Evolutionary conservation across 2,113 vertebrate genomes (phyloP).

Genomic region (Cyanistes caeruleus): DNA sequence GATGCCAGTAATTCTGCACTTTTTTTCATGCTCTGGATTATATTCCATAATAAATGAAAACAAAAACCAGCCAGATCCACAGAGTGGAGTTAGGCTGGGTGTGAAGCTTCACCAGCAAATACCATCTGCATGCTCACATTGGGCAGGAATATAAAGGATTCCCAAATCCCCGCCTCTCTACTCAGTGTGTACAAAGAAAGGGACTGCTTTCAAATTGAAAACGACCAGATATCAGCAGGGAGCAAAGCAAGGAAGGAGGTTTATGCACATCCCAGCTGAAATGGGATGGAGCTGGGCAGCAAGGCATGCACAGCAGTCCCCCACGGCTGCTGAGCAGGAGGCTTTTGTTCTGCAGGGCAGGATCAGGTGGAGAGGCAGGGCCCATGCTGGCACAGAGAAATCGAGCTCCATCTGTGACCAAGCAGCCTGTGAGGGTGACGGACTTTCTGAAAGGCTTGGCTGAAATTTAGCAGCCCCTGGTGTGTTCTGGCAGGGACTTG

Average conservation of each 20-base stretch:
- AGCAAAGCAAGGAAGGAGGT: background rate
- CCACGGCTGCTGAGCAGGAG: background rate
- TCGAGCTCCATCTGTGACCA: background rate
- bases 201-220: background rate
- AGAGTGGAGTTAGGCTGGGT: background rate
- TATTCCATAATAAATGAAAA: background rate
- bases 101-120: background rate
- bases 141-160: background rate
- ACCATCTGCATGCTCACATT: background rate
- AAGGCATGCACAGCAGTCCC: background rate
- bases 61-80: background rate
- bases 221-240: background rate
- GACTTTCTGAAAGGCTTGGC: background rate
- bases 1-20: background rate
- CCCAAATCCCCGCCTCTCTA: background rate
- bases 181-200: background rate
- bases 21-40: background rate
- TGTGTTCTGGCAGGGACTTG: background rate
- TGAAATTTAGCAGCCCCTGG: background rate
- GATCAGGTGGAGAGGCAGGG: slow-evolving; percentile 40
- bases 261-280: background rate
- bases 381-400: background rate
- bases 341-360: slow-evolving; percentile 26
- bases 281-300: background rate
- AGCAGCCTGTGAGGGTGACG: background rate